A percentile compares a stretch with the other conserved stretches of the same genome.
Evolutionary conservation across 2,113 vertebrate genomes (phyloP).

Genomic region (Hippocampus mohnikei): DNA sequence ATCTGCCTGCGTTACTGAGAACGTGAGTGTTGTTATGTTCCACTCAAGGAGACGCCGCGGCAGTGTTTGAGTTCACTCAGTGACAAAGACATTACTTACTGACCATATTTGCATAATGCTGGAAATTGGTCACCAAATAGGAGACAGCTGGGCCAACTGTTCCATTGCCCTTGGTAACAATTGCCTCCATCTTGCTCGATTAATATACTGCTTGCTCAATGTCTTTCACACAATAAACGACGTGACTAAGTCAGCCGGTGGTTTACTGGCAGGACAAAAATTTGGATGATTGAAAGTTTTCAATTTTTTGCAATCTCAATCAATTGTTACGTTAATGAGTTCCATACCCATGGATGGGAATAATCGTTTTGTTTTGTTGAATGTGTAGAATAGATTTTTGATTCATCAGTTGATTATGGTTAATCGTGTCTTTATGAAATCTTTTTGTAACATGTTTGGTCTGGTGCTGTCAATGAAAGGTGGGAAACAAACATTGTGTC

Average conservation of each 20-base stretch:
- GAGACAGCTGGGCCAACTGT: constrained; percentile 51
- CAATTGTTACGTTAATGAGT: constrained; percentile 13
- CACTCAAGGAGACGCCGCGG: constrained; percentile 1
- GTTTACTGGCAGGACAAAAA: not conserved
- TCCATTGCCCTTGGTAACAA: constrained; percentile 62
- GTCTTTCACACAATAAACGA: constrained; percentile 17
- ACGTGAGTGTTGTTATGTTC: not conserved
- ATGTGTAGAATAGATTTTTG: not conserved
- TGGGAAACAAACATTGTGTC: not conserved
- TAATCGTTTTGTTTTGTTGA: not conserved
- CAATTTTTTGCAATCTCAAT: not conserved
- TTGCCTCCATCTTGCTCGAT: constrained; percentile 46
- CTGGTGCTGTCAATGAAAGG: not conserved
- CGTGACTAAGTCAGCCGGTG: not conserved
- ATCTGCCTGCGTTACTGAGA: not conserved
- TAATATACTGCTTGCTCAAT: constrained; percentile 20
- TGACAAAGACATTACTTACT: constrained; percentile 41
- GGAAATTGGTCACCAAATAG: constrained; percentile 57
- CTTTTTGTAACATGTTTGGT: constrained; percentile 21
- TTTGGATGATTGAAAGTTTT: not conserved
- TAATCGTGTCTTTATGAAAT: not conserved
- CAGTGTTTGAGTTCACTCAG: constrained; percentile 19
- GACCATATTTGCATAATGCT: constrained; percentile 64
- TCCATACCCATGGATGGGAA: not conserved
- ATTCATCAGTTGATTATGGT: not conserved